Percentiles rank a stretch among this genome's conserved stretches.
These are phyloP conservation scores for Actinostola sp. DNA, from an alignment of 92 coral and sea anemone genomes.

Conservation along the genomic window DNA sequence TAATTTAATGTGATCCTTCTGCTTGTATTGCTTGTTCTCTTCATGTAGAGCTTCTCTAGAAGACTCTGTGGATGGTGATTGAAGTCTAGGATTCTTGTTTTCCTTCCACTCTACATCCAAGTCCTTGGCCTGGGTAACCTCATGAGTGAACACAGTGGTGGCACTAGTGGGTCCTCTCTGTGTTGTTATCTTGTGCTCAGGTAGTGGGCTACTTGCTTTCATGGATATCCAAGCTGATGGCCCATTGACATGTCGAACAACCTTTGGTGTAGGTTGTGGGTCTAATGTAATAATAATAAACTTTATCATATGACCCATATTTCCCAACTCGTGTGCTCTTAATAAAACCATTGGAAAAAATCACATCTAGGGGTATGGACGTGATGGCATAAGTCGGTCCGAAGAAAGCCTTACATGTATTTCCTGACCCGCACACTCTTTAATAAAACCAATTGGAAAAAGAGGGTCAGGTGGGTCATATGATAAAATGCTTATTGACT, in stretches of 20 bases:
- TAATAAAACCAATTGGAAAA: too few relatives aligned
- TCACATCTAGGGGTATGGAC: too few relatives aligned
- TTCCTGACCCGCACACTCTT: too few relatives aligned
- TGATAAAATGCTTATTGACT: too few relatives aligned
- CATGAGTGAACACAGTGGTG: conserved; percentile 26
- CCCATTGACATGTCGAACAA: conserved; percentile 65
- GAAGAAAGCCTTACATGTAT: too few relatives aligned
- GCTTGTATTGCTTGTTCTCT: not conserved
- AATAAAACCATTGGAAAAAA: too few relatives aligned
- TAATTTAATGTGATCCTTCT: not conserved
- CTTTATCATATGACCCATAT: too few relatives aligned
- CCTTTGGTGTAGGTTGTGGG: conserved; percentile 51
- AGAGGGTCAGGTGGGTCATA: too few relatives aligned
- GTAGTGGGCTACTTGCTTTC: conserved; percentile 19
- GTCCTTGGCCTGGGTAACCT: conserved; percentile 18
- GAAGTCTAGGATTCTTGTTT: not conserved
- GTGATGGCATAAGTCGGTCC: too few relatives aligned
- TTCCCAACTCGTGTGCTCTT: too few relatives aligned
- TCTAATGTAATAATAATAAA: not conserved
- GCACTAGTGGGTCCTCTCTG: conserved; percentile 25
- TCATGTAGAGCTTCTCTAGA: not conserved
- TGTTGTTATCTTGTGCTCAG: conserved; percentile 10
- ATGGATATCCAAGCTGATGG: conserved; percentile 74
- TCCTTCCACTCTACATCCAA: not conserved
- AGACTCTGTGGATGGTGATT: not conserved